phyloP scores from a whole-genome alignment of 2,113 vertebrate genomes.

The Micronycteris hirsuta region DNA sequence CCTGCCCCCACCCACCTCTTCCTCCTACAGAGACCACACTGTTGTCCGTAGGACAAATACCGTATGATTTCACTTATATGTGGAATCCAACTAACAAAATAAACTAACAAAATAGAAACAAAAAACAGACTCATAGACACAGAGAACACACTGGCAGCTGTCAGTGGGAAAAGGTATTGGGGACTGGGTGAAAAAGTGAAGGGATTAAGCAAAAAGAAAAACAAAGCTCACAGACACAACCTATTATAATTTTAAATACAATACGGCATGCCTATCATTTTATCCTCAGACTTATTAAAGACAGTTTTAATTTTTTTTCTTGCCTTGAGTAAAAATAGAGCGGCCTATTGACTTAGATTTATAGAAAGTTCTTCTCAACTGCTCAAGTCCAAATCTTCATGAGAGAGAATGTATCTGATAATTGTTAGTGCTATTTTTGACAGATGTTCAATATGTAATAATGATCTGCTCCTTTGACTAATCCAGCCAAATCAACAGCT shows the following conservation, averaged over 20 bases:
- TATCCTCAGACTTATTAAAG: conserved; percentile 42
- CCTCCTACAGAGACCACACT: neutral
- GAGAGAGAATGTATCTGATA: conserved; percentile 75
- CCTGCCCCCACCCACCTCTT: neutral
- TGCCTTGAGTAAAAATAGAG: conserved; percentile 45
- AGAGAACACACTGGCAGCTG: neutral
- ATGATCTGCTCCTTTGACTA: conserved; percentile 81
- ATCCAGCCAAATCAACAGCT: conserved; percentile 81
- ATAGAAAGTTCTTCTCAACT: conserved; percentile 62
- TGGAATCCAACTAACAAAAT: neutral
- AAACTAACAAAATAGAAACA: neutral
- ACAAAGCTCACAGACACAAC: neutral
- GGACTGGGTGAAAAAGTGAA: neutral
- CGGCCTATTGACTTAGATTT: conserved; percentile 57
- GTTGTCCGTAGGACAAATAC: neutral
- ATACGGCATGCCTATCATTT: neutral
- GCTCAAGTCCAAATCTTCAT: conserved; percentile 68
- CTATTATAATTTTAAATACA: neutral
- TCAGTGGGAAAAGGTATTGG: neutral
- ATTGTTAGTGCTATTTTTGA: conserved; percentile 82
- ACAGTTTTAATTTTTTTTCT: conserved; percentile 26
- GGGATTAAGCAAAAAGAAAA: neutral
- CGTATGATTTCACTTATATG: neutral
- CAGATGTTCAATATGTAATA: conserved; percentile 83
- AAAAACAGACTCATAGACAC: neutral